phyloP scores from a whole-genome alignment of 2,797 vertebrate species.

The Uromys caudimaculatus region DNA sequence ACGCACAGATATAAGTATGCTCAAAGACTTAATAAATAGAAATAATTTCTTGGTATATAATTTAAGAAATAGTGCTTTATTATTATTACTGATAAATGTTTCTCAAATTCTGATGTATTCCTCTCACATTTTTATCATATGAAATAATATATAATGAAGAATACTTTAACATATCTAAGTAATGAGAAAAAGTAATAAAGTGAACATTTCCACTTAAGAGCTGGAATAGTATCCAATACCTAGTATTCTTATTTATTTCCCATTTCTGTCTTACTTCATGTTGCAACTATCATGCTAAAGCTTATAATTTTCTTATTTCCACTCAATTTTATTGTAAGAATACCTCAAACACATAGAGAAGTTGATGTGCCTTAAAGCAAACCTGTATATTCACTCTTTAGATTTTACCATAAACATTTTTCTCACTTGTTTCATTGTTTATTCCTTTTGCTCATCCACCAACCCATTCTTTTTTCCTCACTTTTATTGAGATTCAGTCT shows the following conservation, averaged over 20 bases:
- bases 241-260: not conserved
- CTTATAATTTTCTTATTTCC: conserved; percentile 3
- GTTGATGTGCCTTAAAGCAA: not conserved
- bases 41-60: not conserved
- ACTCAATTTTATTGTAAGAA: conserved; percentile 5
- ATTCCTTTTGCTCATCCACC: not conserved
- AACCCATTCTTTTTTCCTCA: not conserved
- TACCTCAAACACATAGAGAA: not conserved
- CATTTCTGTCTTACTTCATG: not conserved
- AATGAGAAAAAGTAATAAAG: not conserved
- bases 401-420: conserved; percentile 18
- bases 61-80: conserved; percentile 15
- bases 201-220: not conserved
- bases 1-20: not conserved
- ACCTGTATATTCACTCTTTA: not conserved
- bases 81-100: not conserved
- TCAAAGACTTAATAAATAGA: not conserved
- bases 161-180: not conserved
- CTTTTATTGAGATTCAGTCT: not conserved
- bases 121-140: conserved; percentile 25
- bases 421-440: not conserved
- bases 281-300: not conserved
- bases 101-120: not conserved
- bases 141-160: not conserved
- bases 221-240: not conserved